Percentiles rank a stretch among this genome's conserved stretches.
Evolutionary conservation across 2,888 invertebrate species (phyloP).

Genomic region (Auanema freiburgensis): DNA sequence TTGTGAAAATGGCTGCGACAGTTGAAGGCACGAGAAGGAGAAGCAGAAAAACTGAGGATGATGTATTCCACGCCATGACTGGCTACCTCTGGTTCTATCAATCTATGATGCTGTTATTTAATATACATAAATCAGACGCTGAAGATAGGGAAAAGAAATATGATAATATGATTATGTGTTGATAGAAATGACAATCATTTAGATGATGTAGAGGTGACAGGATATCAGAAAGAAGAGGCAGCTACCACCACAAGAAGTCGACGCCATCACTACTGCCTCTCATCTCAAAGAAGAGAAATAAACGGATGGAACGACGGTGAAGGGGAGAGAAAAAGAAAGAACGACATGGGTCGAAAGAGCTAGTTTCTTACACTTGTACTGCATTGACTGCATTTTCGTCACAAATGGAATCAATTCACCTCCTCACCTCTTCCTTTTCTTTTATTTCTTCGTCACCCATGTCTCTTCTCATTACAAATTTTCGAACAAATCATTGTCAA

Average conservation of each 20-base stretch:
- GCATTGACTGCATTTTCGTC: no score
- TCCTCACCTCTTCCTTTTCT: no score
- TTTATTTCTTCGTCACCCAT: no score
- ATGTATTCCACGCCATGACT: constrained; percentile 5
- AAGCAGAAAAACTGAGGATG: constrained; percentile 7
- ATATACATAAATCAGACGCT: no score
- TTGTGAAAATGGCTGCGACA: constrained; percentile 10
- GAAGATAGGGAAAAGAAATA: no score
- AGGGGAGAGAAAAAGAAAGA: constrained; percentile 6
- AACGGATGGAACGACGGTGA: not conserved
- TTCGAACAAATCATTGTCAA: no score
- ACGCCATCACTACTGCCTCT: not conserved
- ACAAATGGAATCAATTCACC: no score
- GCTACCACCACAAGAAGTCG: not conserved
- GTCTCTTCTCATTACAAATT: no score
- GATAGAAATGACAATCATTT: constrained; percentile 8
- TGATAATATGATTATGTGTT: constrained; percentile 15
- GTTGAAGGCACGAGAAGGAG: constrained; percentile 3
- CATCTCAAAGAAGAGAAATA: constrained; percentile 10
- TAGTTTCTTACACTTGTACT: no score
- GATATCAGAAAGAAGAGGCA: constrained; percentile 20
- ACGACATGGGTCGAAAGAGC: not conserved
- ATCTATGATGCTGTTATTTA: no score
- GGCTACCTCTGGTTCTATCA: no score
- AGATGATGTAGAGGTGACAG: constrained; percentile 20